Conservation (phyloP, 2,113 vertebrate genomes). For the Rattus rattus region DNA sequence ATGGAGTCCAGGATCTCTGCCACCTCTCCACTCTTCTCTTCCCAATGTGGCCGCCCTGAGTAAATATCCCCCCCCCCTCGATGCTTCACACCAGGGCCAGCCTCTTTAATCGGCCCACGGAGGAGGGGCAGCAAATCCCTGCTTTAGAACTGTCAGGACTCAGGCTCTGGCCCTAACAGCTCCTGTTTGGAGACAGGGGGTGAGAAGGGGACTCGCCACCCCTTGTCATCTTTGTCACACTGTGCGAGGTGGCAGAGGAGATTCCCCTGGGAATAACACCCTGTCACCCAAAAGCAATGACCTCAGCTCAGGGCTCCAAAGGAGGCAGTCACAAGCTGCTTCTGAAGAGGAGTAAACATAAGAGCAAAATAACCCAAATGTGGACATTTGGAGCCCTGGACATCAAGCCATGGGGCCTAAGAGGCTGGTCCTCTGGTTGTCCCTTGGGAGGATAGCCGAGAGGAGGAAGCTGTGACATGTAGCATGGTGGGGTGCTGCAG, state of each 20-base stretch:
- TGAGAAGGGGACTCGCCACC: neutral
- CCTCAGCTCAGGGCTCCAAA: neutral
- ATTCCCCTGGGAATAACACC: neutral
- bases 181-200: neutral
- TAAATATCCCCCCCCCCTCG: neutral
- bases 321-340: neutral
- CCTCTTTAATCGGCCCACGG: neutral
- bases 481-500: neutral
- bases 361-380: neutral
- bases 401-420: neutral
- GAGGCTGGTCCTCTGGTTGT: neutral
- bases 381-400: neutral
- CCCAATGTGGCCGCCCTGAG: neutral
- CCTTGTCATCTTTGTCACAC: neutral
- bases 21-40: neutral
- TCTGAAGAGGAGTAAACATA: neutral
- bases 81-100: neutral
- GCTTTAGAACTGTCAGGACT: neutral
- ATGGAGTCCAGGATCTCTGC: neutral
- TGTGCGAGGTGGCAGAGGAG: neutral
- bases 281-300: neutral
- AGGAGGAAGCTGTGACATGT: too few species aligned
- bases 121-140: neutral
- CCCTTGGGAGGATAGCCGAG: neutral
- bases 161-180: neutral